Evolutionary conservation across 2,113 vertebrate genomes (phyloP).

Genomic region (Spea bombifrons): DNA sequence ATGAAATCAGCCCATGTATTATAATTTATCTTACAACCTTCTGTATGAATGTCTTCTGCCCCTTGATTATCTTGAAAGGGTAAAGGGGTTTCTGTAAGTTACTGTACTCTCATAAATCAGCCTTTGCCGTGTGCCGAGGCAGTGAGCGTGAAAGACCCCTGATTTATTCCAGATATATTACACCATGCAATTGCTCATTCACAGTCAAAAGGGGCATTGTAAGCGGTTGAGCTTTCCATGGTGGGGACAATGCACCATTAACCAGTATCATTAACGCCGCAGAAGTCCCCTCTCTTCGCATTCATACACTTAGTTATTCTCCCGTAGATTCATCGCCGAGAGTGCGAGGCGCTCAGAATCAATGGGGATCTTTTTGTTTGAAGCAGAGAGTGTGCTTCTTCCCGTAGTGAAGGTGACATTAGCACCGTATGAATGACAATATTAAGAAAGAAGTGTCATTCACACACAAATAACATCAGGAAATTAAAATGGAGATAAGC

Average conservation of each 20-base stretch:
- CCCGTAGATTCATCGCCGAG: neutral
- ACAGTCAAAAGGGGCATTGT: neutral
- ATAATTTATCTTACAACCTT: too few relatives aligned
- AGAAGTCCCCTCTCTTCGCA: neutral
- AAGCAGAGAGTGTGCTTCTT: neutral
- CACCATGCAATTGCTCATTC: neutral
- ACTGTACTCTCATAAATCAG: neutral
- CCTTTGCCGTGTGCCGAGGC: neutral
- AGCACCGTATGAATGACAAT: neutral
- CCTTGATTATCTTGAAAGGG: too few relatives aligned
- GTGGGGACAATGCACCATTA: slow-evolving; percentile 8
- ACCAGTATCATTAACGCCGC: slow-evolving; percentile 3
- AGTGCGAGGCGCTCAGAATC: neutral
- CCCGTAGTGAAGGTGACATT: neutral
- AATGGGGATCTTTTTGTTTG: neutral
- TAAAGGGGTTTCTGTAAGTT: too few relatives aligned
- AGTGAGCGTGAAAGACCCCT: neutral
- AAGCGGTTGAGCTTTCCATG: neutral
- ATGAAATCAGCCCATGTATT: too few relatives aligned
- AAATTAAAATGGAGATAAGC: too few relatives aligned
- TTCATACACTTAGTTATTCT: neutral
- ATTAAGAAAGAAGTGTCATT: too few relatives aligned
- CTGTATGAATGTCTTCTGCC: too few relatives aligned
- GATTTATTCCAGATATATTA: slow-evolving; percentile 13
- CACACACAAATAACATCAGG: too few relatives aligned